Evolutionary conservation across 2,113 vertebrate species (phyloP).

Genomic region (Murina feae): DNA sequence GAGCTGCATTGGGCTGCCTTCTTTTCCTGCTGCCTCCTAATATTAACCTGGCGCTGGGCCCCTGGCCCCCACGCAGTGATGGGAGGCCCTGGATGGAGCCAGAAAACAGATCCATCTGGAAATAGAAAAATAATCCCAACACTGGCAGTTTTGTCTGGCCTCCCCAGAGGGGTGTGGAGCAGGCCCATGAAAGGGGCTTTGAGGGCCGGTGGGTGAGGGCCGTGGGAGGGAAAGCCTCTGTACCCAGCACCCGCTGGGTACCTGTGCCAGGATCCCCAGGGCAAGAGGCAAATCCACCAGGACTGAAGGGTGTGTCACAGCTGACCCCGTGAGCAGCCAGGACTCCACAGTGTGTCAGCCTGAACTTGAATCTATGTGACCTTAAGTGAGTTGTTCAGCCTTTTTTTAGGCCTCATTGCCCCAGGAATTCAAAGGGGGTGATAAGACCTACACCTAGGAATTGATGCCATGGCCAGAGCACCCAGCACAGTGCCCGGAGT

Average conservation of each 20-base stretch:
- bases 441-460: not conserved
- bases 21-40: conserved; percentile 54
- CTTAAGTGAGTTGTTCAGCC: not conserved
- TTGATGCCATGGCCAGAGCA: not conserved
- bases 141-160: conserved; percentile 13
- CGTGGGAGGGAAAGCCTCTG: not conserved
- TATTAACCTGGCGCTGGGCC: conserved; percentile 67
- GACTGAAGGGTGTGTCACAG: not conserved
- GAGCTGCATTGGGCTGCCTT: conserved; percentile 56
- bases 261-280: not conserved
- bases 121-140: conserved; percentile 69
- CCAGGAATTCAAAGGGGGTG: not conserved
- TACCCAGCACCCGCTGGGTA: not conserved
- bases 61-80: conserved; percentile 61
- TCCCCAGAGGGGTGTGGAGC: conserved; percentile 47
- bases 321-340: not conserved
- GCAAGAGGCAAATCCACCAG: not conserved
- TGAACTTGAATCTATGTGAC: not conserved
- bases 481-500: rapidly evolving
- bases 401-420: not conserved
- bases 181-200: conserved; percentile 65
- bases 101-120: conserved; percentile 66
- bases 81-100: conserved; percentile 65
- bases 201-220: not conserved
- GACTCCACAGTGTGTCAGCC: not conserved